Evolutionary conservation across 1,140 invertebrate genomes (phyloP), one percentile per base, ranked within the genome.

Genomic region (Lethrus apterus): DNA sequence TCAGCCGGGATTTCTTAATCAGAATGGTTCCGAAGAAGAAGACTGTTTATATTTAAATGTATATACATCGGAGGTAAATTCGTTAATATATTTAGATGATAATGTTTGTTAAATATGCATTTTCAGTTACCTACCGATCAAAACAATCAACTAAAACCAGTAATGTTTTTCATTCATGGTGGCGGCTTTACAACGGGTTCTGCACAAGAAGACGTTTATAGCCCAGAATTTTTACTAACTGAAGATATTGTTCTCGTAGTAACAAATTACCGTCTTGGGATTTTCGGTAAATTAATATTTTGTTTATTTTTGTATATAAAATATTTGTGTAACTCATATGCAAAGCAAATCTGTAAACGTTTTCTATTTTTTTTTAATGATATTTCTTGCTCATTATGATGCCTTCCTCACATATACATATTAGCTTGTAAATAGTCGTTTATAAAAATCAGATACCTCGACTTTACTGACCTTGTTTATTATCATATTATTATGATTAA

Each of bases 1-100:
- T 8, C 73, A 38, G 24, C 4, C 2, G 7, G 35, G n/a, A 4
- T 5, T 62, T 62, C 40, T 58, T 64, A 62, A 61, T 42, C 36
- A 63, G 58, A 50, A 56, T 56, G 10, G 7, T 20, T 55, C 63
- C 2, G 77, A 77, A 9, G 64, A 67, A 10, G 83, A 87, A 70
- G 87, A 93, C 30, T 93, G 89, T 58, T 73, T 93, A 4, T 83
- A 83, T 59, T 68, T 94, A 10, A 92, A 91, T 60, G 78, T 93
- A 1, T 88, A 84, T 59, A 81, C 84, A 11, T 79, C 81, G 46
- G 62, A 66, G 48, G 68, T 71, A 29, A 33, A 30, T 42, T n/a
- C n/a, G n/a, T 34, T 19, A 26, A 26, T n/a, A 26, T 26, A 14
- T 14, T 5, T 33, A 2, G 2, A 1, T 33, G 13, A 2, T 14